Percentiles rank a stretch among this genome's conserved stretches.
These are phyloP conservation scores for Rhizomys pruinosus DNA, from an alignment of 2,113 vertebrate species.

Conservation along the genomic window DNA sequence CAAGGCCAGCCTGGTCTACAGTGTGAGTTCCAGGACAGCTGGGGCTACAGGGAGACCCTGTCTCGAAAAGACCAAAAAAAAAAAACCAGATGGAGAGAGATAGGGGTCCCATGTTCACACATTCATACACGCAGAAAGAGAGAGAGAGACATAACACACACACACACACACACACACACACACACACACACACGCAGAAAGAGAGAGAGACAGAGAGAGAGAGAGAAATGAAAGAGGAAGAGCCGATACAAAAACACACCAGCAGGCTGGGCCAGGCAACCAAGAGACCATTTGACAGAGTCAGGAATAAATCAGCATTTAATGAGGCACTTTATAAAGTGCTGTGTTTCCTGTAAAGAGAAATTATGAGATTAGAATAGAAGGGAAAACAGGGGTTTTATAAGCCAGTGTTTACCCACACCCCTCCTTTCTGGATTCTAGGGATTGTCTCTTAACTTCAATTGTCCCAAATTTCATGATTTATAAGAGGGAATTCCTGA, in stretches of 20 bases:
- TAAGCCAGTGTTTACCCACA: neutral
- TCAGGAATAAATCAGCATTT: neutral
- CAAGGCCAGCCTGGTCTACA: too few species aligned
- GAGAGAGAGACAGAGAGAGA: too few species aligned
- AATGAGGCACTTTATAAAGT: neutral
- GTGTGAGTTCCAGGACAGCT: too few species aligned
- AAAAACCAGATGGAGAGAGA: neutral
- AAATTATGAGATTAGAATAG: neutral
- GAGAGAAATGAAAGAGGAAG: neutral
- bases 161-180: too few species aligned
- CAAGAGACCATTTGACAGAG: neutral
- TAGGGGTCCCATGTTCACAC: too few species aligned
- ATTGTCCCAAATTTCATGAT: neutral
- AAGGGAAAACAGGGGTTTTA: fast-evolving
- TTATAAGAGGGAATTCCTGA: constrained; percentile 63
- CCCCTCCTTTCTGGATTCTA: neutral
- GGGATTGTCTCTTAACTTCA: neutral
- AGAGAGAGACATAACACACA: too few species aligned
- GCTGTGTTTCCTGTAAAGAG: neutral
- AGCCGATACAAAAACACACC: fast-evolving
- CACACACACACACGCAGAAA: neutral
- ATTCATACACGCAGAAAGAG: too few species aligned
- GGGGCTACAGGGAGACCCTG: too few species aligned
- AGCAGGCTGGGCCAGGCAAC: neutral
- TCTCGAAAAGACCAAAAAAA: too few species aligned